Conservation (phyloP, 2,113 vertebrate genomes). For the Ploceus nigricollis region DNA sequence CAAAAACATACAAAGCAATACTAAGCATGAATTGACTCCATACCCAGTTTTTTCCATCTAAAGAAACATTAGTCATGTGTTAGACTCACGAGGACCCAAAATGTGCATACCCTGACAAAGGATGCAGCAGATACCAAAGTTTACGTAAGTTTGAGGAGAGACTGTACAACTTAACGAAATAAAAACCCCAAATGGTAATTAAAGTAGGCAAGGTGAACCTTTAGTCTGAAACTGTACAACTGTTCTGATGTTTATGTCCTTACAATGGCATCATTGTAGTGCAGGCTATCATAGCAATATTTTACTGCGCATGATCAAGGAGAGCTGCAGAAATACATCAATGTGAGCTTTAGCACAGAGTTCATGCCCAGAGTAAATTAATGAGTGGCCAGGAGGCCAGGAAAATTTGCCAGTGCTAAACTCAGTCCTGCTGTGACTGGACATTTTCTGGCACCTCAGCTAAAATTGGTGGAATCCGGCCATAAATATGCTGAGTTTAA, state of each 20-base stretch:
- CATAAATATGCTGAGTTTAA: background rate
- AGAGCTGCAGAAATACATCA: background rate
- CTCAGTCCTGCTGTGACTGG: background rate
- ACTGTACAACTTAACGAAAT: background rate
- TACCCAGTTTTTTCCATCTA: background rate
- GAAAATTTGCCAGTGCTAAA: constrained; percentile 7
- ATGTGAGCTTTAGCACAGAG: background rate
- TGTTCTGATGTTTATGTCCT: background rate
- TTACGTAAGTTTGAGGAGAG: background rate
- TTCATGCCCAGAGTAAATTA: background rate
- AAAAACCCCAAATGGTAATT: background rate
- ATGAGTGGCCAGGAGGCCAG: background rate
- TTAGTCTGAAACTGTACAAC: background rate
- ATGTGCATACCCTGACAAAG: background rate
- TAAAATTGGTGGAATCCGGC: background rate
- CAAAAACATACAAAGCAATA: background rate
- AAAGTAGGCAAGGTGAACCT: background rate
- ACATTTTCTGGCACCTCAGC: background rate
- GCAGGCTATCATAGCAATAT: background rate
- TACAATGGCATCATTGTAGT: background rate
- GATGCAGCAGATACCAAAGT: background rate
- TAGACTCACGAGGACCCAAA: background rate
- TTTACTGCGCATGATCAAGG: background rate
- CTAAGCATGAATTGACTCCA: background rate
- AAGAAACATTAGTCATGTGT: background rate